Percentiles rank a stretch among this genome's conserved stretches.
phyloP scores from a whole-genome alignment of 2,888 invertebrate species.

The Andrena chrysosceles region DNA sequence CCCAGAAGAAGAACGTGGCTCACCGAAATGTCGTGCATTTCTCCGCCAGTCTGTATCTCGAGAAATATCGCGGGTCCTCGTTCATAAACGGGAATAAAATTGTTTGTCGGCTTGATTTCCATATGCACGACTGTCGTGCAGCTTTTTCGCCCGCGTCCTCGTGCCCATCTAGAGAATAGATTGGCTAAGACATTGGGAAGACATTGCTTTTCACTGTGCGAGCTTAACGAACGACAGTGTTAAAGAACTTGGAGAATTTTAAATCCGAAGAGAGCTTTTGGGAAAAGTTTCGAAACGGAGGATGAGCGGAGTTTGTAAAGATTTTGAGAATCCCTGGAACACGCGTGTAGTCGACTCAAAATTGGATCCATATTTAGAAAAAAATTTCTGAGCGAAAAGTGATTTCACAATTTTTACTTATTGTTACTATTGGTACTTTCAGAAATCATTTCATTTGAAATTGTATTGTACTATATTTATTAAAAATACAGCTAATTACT shows the following conservation, averaged over 20 bases:
- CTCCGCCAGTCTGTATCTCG: slow-evolving; percentile 5
- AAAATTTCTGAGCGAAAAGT: too few relatives aligned
- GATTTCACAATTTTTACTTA: too few relatives aligned
- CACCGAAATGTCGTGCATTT: slow-evolving; percentile 23
- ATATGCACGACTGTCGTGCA: not conserved
- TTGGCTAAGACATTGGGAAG: not conserved
- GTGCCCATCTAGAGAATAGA: not conserved
- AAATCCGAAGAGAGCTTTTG: not conserved
- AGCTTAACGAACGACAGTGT: not conserved
- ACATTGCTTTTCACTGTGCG: not conserved
- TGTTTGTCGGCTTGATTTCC: slow-evolving; percentile 29
- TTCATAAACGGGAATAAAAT: slow-evolving; percentile 44
- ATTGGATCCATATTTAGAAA: too few relatives aligned
- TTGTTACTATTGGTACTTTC: too few relatives aligned
- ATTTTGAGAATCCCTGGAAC: too few relatives aligned
- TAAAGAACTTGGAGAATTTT: not conserved
- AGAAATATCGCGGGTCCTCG: slow-evolving; percentile 20
- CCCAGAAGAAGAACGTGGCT: slow-evolving; percentile 11
- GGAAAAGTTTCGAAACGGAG: too few relatives aligned
- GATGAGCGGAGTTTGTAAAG: too few relatives aligned
- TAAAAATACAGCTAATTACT: too few relatives aligned
- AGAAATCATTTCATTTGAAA: too few relatives aligned
- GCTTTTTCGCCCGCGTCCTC: not conserved
- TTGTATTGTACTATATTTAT: too few relatives aligned
- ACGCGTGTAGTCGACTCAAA: too few relatives aligned